Evolutionary conservation across 2,797 vertebrate genomes (phyloP), one percentile per base, ranked within the genome.

Genomic region (Esox masquinongy): DNA sequence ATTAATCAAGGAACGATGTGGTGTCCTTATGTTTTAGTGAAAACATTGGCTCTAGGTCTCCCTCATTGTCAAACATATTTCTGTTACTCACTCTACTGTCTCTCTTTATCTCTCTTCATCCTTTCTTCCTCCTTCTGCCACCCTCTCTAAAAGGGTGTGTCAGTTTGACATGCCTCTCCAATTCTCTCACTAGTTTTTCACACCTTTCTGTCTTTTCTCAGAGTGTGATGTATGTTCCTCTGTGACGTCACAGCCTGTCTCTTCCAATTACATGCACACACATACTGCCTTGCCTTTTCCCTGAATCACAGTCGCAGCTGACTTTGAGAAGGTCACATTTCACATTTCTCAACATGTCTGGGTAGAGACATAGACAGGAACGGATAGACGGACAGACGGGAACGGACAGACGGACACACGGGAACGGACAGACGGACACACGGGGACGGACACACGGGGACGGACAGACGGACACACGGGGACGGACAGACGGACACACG

Each of bases 1-100:
- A 94, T 94, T 78, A 93, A 93, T 84, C 84, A 79, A 85, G 68
- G 84, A 75, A 86, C 89, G 91, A 91, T 92, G 92, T 87, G 82
- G 89, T 92, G 93, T 88, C 92, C 93, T 92, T 88, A 86, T 81
- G 87, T 89, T 90, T 91, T 93, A 92, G 91, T 91, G 88, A 92
- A 93, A 91, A 89, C 85, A 87, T 91, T 90, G 5, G 1, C 39
- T 43, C 5, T 90, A 86, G 85, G 80, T 75, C 79, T 77, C 14
- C 47, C 82, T 81, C 85, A 82, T 76, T 0, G 50, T 81, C 75
- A 81, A 83, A 83, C 80, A 74, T 85, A 74, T 83, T 70, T 82
- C 71, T 17, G 11, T 49, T 68, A 12, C 51, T 56, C 53, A 1
- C 34, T 74, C 19, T 11, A 59, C 66, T 47, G 14, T 31, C 68